A percentile compares a stretch with the other conserved stretches of the same genome.
These are phyloP conservation scores for Phylloscopus whistleri DNA, from an alignment of 2,113 vertebrate species.

Conservation along the genomic window DNA sequence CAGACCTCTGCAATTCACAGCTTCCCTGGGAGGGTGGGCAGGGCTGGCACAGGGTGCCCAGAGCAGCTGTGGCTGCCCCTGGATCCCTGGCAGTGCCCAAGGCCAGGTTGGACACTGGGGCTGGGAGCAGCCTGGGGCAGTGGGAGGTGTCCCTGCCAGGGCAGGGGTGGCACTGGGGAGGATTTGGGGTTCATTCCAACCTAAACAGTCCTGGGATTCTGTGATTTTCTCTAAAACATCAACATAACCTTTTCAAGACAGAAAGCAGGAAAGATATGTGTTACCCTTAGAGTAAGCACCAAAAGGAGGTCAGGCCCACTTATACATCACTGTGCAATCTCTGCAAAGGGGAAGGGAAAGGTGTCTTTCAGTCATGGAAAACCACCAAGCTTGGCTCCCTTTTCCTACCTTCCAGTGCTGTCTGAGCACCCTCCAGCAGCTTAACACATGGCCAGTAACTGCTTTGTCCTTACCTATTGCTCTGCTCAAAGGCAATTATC, in stretches of 20 bases:
- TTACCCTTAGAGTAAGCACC: not conserved
- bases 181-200: fast-evolving
- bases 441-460: not conserved
- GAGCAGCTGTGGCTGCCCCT: too few species aligned
- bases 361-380: not conserved
- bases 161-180: not conserved
- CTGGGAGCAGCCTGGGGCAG: not conserved
- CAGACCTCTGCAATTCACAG: not conserved
- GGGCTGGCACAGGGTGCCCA: not conserved
- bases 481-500: not conserved
- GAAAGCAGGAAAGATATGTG: not conserved
- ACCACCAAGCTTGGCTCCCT: not conserved
- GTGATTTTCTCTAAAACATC: not conserved
- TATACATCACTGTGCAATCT: not conserved
- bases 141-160: not conserved
- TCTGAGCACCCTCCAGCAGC: not conserved
- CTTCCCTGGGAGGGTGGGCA: not conserved
- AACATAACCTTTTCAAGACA: not conserved
- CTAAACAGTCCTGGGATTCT: not conserved
- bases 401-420: not conserved
- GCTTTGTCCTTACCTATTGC: not conserved
- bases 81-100: too few species aligned
- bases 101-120: too few species aligned
- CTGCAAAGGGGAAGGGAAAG: not conserved
- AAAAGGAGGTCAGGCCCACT: not conserved